Evolutionary conservation across 2,888 invertebrate genomes (phyloP).

Genomic region (Coremacera marginata): DNA sequence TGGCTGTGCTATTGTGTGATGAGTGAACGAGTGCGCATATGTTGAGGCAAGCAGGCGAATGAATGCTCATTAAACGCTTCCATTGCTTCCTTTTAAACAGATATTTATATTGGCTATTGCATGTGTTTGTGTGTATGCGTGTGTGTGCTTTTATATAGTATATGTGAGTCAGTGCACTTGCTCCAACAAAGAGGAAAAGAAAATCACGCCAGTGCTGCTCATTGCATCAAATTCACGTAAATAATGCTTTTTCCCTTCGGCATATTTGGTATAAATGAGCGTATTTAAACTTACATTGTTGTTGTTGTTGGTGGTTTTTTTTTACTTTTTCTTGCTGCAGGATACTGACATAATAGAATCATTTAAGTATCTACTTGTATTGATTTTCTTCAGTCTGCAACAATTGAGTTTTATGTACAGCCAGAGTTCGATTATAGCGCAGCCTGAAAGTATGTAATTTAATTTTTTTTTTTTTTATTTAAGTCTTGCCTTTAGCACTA

Average conservation of each 20-base stretch:
- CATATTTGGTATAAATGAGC: background rate
- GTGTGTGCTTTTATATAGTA: background rate
- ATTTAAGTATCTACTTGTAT: too few species aligned
- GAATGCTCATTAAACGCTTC: background rate
- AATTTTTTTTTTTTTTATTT: too few species aligned
- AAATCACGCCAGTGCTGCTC: background rate
- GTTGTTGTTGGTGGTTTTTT: background rate
- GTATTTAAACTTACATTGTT: background rate
- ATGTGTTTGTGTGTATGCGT: background rate
- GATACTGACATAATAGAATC: background rate
- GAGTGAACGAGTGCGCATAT: background rate
- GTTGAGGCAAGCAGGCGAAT: background rate
- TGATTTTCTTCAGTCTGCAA: too few species aligned
- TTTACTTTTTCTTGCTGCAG: background rate
- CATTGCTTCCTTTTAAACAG: background rate
- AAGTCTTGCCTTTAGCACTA: too few species aligned
- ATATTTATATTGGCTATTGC: background rate
- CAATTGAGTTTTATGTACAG: too few species aligned
- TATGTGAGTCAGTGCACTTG: background rate
- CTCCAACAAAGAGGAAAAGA: background rate
- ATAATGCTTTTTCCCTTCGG: background rate
- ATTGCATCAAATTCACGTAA: background rate
- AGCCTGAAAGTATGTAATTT: constrained; percentile 17
- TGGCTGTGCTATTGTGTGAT: background rate
- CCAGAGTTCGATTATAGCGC: background rate